Evolutionary conservation across 2,888 invertebrate genomes (phyloP).

Genomic region (Tryphoninae sp.): DNA sequence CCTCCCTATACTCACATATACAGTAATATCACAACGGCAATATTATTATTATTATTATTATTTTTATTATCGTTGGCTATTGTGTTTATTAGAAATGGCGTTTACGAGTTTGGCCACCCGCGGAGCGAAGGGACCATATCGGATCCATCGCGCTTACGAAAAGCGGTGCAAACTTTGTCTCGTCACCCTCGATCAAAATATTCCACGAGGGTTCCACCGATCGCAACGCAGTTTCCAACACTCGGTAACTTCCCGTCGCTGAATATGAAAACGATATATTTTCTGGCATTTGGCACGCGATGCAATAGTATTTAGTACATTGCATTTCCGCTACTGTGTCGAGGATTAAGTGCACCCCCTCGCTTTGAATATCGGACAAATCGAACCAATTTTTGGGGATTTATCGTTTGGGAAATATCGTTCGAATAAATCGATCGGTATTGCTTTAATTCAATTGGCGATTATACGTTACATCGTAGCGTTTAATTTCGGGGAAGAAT

Average conservation of each 20-base stretch:
- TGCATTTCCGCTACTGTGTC: constrained; percentile 41
- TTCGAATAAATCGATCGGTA: neutral
- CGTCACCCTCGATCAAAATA: constrained; percentile 46
- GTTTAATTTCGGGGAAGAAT: constrained; percentile 32
- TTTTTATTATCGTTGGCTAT: constrained; percentile 58
- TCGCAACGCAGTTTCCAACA: constrained; percentile 38
- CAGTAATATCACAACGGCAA: constrained; percentile 33
- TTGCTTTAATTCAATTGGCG: neutral
- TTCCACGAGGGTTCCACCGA: constrained; percentile 57
- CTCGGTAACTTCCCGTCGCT: constrained; percentile 62
- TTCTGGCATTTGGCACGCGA: constrained; percentile 37
- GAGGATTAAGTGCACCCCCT: neutral
- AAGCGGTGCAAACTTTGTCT: constrained; percentile 33
- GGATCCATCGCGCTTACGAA: constrained; percentile 9
- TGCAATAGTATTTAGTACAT: constrained; percentile 23
- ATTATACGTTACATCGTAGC: neutral
- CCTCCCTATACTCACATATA: constrained; percentile 1
- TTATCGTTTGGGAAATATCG: constrained; percentile 1
- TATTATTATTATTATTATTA: constrained; percentile 55
- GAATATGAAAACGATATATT: constrained; percentile 43
- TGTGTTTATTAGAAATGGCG: constrained; percentile 61
- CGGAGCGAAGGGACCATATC: constrained; percentile 52
- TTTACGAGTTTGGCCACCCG: constrained; percentile 58
- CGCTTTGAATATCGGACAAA: constrained; percentile 28
- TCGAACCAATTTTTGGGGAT: constrained; percentile 11